Conservation (phyloP, 2,113 vertebrate species). For the Prietella phreatophila region DNA sequence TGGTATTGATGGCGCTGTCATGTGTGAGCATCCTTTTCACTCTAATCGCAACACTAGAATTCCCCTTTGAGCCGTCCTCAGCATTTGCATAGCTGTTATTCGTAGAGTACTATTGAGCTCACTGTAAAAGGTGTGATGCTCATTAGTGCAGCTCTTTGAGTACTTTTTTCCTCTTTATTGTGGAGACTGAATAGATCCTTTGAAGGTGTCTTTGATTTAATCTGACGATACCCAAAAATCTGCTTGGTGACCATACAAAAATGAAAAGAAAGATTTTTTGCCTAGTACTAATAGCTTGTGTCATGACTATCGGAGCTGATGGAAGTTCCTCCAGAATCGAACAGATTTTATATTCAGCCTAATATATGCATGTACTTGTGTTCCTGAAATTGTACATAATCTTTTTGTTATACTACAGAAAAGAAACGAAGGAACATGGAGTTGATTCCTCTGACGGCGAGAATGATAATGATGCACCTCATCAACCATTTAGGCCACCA, state of each 20-base stretch:
- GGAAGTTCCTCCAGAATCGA: not conserved
- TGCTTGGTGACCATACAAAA: constrained; percentile 13
- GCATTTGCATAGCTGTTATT: constrained; percentile 76
- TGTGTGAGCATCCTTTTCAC: constrained; percentile 69
- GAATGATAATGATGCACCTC: constrained; percentile 96
- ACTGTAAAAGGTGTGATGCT: constrained; percentile 68
- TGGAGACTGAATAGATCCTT: constrained; percentile 72
- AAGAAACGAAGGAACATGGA: constrained; percentile 88
- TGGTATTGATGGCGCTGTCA: constrained; percentile 80
- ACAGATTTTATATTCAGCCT: not conserved
- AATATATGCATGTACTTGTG: not conserved
- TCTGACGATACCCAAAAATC: constrained; percentile 69
- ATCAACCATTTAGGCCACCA: constrained; percentile 96
- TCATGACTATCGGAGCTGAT: not conserved
- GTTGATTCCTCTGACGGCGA: constrained; percentile 87
- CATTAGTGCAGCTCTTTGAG: constrained; percentile 69
- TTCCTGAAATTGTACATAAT: constrained; percentile 43
- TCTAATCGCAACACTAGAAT: constrained; percentile 70
- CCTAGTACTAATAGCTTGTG: constrained; percentile 43
- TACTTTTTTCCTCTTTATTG: constrained; percentile 61
- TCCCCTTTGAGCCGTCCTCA: constrained; percentile 68
- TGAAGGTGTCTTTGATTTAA: constrained; percentile 69
- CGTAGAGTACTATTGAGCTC: constrained; percentile 61
- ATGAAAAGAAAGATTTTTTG: constrained; percentile 63
- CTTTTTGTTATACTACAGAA: constrained; percentile 67